These are phyloP conservation scores for Plebejus anna DNA, from an alignment of 2,888 invertebrate species.

Conservation along the genomic window DNA sequence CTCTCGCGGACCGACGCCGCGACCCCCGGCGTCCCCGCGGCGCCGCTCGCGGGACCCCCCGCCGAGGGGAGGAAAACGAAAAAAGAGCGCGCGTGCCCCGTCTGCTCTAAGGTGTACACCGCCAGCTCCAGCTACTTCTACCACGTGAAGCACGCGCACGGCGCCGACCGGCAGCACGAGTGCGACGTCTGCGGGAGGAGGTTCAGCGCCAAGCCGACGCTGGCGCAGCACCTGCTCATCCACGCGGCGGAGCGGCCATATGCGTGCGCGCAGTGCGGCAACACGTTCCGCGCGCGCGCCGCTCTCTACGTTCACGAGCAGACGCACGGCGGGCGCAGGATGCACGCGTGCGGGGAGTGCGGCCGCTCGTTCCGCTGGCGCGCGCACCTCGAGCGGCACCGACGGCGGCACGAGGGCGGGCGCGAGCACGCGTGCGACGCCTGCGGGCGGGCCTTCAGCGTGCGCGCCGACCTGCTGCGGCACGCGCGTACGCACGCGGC, in stretches of 20 bases:
- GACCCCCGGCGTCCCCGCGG: not conserved
- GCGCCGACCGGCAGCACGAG: conserved; percentile 60
- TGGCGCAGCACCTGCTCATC: conserved; percentile 65
- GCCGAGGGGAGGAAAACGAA: conserved; percentile 37
- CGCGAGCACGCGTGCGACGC: conserved; percentile 60
- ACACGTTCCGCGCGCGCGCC: conserved; percentile 69
- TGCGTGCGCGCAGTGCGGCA: conserved; percentile 68
- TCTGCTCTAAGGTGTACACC: conserved; percentile 67
- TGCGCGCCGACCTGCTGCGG: conserved; percentile 67
- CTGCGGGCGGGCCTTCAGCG: conserved; percentile 71
- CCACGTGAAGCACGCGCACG: conserved; percentile 74
- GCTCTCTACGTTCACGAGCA: conserved; percentile 73
- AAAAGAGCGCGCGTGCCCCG: conserved; percentile 62
- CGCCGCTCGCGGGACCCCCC: not conserved
- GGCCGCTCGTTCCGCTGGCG: conserved; percentile 67
- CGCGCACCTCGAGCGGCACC: conserved; percentile 65
- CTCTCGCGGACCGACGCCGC: not conserved
- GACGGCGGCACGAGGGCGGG: conserved; percentile 60
- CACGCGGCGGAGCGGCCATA: conserved; percentile 66
- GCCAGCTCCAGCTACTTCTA: conserved; percentile 74
- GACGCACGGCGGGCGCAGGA: conserved; percentile 59
- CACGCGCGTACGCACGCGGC: conserved; percentile 72
- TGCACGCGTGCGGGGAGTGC: conserved; percentile 52
- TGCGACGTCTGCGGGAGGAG: conserved; percentile 71
- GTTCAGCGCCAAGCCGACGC: conserved; percentile 66